These are phyloP conservation scores for Pipistrellus pipistrellus DNA, from an alignment of 2,797 vertebrate species.

Conservation along the genomic window DNA sequence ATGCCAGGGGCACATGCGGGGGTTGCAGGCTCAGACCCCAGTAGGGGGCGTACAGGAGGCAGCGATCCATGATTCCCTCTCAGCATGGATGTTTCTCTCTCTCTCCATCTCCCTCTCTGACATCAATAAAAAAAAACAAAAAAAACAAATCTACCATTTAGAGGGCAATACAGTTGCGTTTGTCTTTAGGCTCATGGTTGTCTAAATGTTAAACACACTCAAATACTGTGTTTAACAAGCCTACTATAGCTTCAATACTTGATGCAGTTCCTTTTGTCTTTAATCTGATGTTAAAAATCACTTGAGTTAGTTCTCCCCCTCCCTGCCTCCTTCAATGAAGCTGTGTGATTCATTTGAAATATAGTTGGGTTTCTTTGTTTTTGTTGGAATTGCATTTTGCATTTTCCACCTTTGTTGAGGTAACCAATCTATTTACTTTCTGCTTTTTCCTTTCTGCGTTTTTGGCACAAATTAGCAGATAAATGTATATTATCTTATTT, in stretches of 20 bases:
- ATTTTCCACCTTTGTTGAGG: not conserved
- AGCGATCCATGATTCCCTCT: too few relatives aligned
- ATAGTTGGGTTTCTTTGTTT: not conserved
- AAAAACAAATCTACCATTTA: constrained; percentile 17
- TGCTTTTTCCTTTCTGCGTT: not conserved
- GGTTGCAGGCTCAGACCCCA: too few relatives aligned
- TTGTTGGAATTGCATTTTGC: not conserved
- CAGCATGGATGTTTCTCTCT: too few relatives aligned
- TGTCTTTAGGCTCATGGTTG: not conserved
- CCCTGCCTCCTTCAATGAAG: not conserved
- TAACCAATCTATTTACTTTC: constrained; percentile 2
- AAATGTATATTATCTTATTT: constrained; percentile 22
- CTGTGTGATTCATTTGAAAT: not conserved
- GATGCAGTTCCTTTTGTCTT: constrained; percentile 25
- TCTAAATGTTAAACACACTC: not conserved
- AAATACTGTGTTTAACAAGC: constrained; percentile 3
- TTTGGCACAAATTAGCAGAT: not conserved
- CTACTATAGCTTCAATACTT: not conserved
- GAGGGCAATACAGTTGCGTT: not conserved
- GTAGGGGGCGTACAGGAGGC: too few relatives aligned
- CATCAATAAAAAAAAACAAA: too few relatives aligned
- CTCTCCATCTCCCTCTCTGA: too few relatives aligned
- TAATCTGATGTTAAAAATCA: not conserved
- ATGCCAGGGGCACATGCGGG: too few relatives aligned
- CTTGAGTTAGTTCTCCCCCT: not conserved